Conservation (phyloP, 2,797 vertebrate species). For the Sebastolobus altivelis region DNA sequence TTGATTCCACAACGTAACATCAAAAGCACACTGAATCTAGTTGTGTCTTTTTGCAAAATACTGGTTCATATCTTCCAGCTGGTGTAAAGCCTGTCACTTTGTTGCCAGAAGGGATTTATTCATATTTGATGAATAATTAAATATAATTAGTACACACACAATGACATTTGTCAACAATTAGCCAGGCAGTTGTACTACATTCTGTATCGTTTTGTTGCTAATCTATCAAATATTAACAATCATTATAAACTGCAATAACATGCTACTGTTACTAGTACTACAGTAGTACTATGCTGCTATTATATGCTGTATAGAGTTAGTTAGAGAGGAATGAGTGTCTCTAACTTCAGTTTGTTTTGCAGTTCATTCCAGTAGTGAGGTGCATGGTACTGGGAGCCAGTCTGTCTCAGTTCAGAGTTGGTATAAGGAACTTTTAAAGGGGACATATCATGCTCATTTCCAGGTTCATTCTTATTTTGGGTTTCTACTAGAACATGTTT, state of each 20-base stretch:
- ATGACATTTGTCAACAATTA: conserved; percentile 26
- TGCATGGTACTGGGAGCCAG: neutral
- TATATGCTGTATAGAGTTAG: neutral
- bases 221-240: neutral
- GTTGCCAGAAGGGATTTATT: conserved; percentile 36
- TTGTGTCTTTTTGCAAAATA: neutral
- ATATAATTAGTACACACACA: conserved; percentile 13
- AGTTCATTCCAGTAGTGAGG: neutral
- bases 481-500: too few relatives aligned
- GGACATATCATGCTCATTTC: neutral
- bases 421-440: neutral
- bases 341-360: neutral
- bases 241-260: neutral
- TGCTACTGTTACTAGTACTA: neutral
- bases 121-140: conserved; percentile 47
- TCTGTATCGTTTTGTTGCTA: neutral
- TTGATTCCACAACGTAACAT: neutral
- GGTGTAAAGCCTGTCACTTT: conserved; percentile 37
- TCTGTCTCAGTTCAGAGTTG: neutral
- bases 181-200: neutral
- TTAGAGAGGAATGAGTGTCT: neutral
- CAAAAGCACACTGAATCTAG: neutral
- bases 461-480: too few relatives aligned
- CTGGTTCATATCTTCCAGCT: conserved; percentile 19
- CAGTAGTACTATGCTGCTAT: neutral